Conservation (phyloP, 2,113 vertebrate species). For the Grantiella picta region DNA sequence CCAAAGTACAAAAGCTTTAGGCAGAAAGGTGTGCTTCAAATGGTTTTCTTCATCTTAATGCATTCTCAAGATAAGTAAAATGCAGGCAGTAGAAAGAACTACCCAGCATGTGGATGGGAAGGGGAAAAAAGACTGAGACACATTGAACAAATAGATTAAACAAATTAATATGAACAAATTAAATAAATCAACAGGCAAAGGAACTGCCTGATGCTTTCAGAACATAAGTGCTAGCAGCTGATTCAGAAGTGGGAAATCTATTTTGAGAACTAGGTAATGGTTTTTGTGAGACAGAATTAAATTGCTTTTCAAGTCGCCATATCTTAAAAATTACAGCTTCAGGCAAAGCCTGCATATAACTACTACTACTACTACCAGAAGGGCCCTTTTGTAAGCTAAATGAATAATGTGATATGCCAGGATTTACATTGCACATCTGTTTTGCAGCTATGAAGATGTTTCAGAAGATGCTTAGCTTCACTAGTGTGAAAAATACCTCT, state of each 20-base stretch:
- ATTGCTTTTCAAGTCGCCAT: neutral
- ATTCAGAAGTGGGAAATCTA: neutral
- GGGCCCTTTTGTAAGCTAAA: neutral
- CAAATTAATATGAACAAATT: neutral
- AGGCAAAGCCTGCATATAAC: neutral
- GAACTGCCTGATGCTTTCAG: neutral
- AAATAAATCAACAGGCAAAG: neutral
- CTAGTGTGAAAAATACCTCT: neutral
- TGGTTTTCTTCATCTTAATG: neutral
- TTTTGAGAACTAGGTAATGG: neutral
- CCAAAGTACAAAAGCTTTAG: neutral
- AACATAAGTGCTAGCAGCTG: neutral
- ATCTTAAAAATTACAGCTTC: neutral
- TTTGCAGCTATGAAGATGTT: neutral
- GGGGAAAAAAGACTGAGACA: neutral
- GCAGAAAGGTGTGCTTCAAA: neutral
- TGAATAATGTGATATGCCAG: neutral
- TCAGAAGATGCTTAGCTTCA: neutral
- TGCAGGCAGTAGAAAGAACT: neutral
- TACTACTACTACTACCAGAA: conserved; percentile 14
- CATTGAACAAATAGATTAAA: neutral
- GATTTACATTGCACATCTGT: neutral
- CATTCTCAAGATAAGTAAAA: neutral
- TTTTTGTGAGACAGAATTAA: neutral
- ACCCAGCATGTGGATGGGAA: neutral